Conservation (phyloP, 2,113 vertebrate genomes). For the Phrynocephalus versicolor region DNA sequence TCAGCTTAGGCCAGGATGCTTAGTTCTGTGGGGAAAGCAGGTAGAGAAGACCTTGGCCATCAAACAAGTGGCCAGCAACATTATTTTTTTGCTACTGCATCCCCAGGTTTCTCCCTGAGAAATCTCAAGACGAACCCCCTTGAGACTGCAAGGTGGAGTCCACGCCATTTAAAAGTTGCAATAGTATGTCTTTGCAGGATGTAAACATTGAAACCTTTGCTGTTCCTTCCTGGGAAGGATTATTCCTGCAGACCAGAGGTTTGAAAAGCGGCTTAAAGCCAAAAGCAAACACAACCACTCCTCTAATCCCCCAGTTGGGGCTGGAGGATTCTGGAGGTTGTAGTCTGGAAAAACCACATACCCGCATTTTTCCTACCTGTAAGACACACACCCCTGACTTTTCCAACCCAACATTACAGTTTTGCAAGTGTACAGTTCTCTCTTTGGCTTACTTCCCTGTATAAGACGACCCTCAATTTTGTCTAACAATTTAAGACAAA, state of each 20-base stretch:
- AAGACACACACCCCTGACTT: too few relatives aligned
- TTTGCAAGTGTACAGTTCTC: too few relatives aligned
- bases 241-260: not conserved
- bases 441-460: too few relatives aligned
- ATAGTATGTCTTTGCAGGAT: not conserved
- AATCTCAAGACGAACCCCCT: not conserved
- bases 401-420: too few relatives aligned
- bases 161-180: not conserved
- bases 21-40: not conserved
- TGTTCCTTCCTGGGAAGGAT: not conserved
- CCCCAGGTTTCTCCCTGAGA: too few relatives aligned
- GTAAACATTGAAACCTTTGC: not conserved
- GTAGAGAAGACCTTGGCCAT: not conserved
- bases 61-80: too few relatives aligned
- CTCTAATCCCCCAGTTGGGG: not conserved
- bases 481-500: too few relatives aligned
- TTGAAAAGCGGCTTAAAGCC: not conserved
- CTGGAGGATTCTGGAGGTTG: not conserved
- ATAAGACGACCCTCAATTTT: too few relatives aligned
- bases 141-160: not conserved
- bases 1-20: not conserved
- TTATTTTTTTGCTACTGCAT: too few relatives aligned
- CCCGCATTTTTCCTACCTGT: too few relatives aligned
- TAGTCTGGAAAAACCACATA: not conserved
- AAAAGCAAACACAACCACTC: not conserved